A percentile compares a stretch with the other conserved stretches of the same genome.
These are phyloP conservation scores for Hemistola chrysoprasaria DNA, from an alignment of 2,888 invertebrate genomes.

Conservation along the genomic window DNA sequence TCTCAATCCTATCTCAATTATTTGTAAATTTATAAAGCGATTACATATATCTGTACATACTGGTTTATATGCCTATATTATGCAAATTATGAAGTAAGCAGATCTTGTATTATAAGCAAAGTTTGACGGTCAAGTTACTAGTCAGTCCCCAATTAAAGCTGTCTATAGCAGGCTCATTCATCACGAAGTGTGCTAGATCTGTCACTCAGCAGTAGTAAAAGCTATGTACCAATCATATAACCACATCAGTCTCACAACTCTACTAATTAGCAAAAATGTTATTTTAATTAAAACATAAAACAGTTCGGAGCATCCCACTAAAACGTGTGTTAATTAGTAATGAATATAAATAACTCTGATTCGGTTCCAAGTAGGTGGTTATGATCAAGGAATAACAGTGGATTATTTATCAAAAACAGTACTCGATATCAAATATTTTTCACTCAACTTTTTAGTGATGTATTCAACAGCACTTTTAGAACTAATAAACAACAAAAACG, in stretches of 20 bases:
- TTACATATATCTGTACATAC: too few relatives aligned
- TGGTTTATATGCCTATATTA: too few relatives aligned
- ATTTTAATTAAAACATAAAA: conserved; percentile 14
- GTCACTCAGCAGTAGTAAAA: conserved; percentile 4
- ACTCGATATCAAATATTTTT: too few relatives aligned
- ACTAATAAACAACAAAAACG: conserved; percentile 25
- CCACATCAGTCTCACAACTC: conserved; percentile 2
- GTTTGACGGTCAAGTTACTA: too few relatives aligned
- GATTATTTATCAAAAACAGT: too few relatives aligned
- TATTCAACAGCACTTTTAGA: background rate
- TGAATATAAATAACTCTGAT: conserved; percentile 5
- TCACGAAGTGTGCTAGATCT: conserved; percentile 6
- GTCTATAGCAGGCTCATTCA: conserved; percentile 1
- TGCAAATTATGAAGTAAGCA: too few relatives aligned
- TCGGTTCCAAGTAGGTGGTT: conserved; percentile 3
- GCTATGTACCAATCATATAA: conserved; percentile 1
- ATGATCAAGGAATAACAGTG: conserved; percentile 2
- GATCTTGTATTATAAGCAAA: too few relatives aligned
- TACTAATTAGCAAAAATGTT: conserved; percentile 13
- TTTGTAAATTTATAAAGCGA: too few relatives aligned
- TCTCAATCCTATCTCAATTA: too few relatives aligned
- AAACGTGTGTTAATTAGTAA: conserved; percentile 10
- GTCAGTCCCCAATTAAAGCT: background rate
- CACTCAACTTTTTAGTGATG: too few relatives aligned
- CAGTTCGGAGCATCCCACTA: conserved; percentile 11